Evolutionary conservation across 2,797 vertebrate genomes (phyloP).

Genomic region (Cossypha dichroa): DNA sequence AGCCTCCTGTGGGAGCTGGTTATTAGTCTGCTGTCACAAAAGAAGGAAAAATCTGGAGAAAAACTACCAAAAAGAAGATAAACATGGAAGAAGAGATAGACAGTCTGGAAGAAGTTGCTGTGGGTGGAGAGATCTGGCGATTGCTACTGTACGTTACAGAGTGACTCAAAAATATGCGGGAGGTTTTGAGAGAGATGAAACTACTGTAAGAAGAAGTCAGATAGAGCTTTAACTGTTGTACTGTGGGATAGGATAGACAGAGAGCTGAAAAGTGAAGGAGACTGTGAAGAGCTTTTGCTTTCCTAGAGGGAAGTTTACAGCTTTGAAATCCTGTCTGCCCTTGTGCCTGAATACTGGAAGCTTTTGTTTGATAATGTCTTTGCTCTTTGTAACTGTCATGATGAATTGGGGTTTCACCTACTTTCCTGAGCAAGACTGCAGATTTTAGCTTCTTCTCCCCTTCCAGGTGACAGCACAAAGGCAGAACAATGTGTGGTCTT

Average conservation of each 20-base stretch:
- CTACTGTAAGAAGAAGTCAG: background rate
- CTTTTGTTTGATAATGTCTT: conserved; percentile 8
- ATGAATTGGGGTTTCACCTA: background rate
- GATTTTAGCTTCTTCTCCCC: background rate
- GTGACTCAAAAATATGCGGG: background rate
- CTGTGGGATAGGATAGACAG: background rate
- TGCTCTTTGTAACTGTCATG: background rate
- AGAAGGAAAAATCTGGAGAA: background rate
- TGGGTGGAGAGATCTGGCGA: background rate
- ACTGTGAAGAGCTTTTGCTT: conserved; percentile 19
- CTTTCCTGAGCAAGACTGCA: background rate
- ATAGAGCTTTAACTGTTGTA: background rate
- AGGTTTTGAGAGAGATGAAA: background rate
- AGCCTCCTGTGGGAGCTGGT: background rate
- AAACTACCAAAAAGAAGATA: background rate
- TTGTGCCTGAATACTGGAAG: background rate
- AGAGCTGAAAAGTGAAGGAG: background rate
- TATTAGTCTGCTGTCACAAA: background rate
- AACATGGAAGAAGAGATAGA: background rate
- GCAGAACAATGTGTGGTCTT: background rate
- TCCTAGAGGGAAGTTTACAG: background rate
- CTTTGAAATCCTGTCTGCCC: background rate
- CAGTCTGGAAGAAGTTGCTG: background rate
- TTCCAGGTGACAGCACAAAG: background rate
- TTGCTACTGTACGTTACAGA: background rate